Evolutionary conservation across 2,888 invertebrate genomes (phyloP).

Genomic region (Parascotia fuliginaria): DNA sequence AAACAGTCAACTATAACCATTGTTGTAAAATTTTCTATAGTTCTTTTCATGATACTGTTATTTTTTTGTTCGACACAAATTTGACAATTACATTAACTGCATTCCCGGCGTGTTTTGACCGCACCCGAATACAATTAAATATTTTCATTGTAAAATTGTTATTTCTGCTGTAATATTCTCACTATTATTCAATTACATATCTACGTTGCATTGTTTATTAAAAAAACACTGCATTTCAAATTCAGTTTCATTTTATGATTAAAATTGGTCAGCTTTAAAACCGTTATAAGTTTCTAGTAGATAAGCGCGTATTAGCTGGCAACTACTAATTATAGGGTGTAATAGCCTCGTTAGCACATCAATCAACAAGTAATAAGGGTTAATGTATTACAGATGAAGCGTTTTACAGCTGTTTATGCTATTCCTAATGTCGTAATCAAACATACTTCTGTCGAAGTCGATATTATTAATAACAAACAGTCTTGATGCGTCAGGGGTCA

Average conservation of each 20-base stretch:
- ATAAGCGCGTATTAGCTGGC: neutral
- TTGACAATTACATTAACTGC: too few species aligned
- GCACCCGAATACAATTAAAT: neutral
- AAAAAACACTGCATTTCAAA: neutral
- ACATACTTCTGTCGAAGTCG: neutral
- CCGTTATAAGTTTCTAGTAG: neutral
- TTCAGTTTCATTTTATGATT: neutral
- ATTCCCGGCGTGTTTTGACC: neutral
- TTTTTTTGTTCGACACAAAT: too few species aligned
- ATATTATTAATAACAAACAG: constrained; percentile 1
- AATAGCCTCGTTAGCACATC: constrained; percentile 10
- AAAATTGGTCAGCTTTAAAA: neutral
- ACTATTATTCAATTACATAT: neutral
- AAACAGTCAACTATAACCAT: too few species aligned
- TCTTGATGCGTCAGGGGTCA: neutral
- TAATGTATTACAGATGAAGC: constrained; percentile 11
- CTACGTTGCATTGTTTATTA: neutral
- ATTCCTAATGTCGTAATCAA: constrained; percentile 3
- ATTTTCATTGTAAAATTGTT: neutral
- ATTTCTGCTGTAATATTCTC: neutral
- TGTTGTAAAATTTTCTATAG: too few species aligned
- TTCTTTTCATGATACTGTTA: too few species aligned
- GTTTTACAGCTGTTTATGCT: constrained; percentile 27
- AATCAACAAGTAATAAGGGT: constrained; percentile 13
- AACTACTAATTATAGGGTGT: constrained; percentile 1